Percentiles rank a stretch among this genome's conserved stretches.
Conservation (phyloP, 2,888 invertebrate species). For the Aphodius granarius region DNA sequence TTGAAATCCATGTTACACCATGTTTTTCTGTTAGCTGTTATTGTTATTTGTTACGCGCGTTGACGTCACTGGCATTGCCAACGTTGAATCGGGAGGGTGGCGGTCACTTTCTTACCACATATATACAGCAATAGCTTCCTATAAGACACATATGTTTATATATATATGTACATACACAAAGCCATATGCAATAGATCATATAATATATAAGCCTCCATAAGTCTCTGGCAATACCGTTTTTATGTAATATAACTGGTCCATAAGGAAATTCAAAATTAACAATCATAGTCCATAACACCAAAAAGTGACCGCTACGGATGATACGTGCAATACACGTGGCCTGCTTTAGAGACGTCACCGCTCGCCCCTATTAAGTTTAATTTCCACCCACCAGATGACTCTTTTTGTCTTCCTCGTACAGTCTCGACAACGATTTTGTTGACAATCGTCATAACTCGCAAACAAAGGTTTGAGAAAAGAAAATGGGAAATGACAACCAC, state of each 20-base stretch:
- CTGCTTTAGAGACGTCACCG: constrained; percentile 15
- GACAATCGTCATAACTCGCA: constrained; percentile 44
- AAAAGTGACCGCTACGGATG: constrained; percentile 5
- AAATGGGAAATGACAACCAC: constrained; percentile 40
- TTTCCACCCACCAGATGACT: constrained; percentile 53
- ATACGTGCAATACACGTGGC: constrained; percentile 32
- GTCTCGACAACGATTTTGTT: constrained; percentile 52
- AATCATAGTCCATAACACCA: constrained; percentile 13
- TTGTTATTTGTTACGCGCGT: constrained; percentile 53
- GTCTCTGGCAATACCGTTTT: constrained; percentile 21
- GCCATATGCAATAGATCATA: constrained; percentile 37
- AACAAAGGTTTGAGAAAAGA: constrained; percentile 24
- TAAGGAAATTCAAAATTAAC: constrained; percentile 34
- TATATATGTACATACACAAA: constrained; percentile 41
- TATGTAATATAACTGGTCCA: constrained; percentile 27
- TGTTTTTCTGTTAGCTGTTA: constrained; percentile 53
- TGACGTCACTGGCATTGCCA: constrained; percentile 21
- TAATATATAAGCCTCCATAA: constrained; percentile 28
- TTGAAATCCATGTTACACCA: constrained; percentile 52
- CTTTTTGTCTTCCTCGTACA: constrained; percentile 53
- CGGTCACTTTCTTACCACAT: constrained; percentile 19
- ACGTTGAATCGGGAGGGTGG: constrained; percentile 32
- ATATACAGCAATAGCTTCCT: constrained; percentile 26
- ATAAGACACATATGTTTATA: constrained; percentile 26
- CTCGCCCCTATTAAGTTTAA: constrained; percentile 50